These are phyloP conservation scores for Chromoteleia sp. DNA, from an alignment of 2,888 invertebrate genomes.

Conservation along the genomic window DNA sequence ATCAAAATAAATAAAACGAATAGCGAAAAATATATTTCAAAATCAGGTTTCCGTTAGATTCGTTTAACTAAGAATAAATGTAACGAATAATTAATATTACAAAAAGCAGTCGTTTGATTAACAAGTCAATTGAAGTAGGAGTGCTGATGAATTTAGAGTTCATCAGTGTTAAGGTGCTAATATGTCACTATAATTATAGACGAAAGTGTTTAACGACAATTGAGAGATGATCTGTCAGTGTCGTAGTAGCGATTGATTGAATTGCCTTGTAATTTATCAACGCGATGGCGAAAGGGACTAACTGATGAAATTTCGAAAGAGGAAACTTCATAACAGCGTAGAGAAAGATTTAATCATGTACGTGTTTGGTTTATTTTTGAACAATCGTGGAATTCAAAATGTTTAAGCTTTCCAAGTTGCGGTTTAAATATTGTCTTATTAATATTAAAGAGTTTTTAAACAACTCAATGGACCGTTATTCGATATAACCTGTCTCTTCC, in stretches of 20 bases:
- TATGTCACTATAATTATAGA: conserved; percentile 55
- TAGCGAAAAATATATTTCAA: not conserved
- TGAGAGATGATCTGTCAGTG: conserved; percentile 63
- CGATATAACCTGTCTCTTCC: no score
- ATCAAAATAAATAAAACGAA: not conserved
- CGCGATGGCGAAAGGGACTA: conserved; percentile 40
- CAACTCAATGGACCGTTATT: no score
- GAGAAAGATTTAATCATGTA: conserved; percentile 24
- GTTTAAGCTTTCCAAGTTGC: no score
- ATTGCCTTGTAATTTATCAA: conserved; percentile 64
- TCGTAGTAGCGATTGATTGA: conserved; percentile 56
- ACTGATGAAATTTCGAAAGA: conserved; percentile 56
- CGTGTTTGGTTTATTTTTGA: not conserved
- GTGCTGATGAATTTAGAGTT: conserved; percentile 29
- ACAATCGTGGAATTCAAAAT: not conserved
- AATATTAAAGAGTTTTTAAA: no score
- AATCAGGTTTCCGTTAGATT: not conserved
- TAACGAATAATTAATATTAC: not conserved
- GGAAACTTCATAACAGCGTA: conserved; percentile 35
- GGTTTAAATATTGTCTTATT: no score
- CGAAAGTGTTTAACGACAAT: conserved; percentile 61
- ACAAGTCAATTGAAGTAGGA: not conserved
- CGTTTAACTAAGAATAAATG: no score
- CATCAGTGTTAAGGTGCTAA: conserved; percentile 25
- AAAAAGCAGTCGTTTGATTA: conserved; percentile 12